Evolutionary conservation across 2,888 invertebrate species (phyloP).

Genomic region (Harpagoxenus sublaevis): DNA sequence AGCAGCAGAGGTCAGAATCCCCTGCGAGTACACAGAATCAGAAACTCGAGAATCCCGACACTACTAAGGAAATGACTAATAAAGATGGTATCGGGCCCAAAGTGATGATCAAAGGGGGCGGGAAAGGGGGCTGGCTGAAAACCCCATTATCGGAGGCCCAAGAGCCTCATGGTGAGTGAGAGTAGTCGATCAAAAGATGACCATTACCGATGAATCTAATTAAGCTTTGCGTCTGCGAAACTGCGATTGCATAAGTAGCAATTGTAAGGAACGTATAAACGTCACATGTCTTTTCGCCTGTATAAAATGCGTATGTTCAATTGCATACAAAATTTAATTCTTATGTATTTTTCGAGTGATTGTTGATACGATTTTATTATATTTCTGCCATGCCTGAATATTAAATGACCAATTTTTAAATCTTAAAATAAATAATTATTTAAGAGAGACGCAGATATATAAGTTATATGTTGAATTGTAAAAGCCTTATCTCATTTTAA

Average conservation of each 20-base stretch:
- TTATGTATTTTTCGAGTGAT: neutral
- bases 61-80: slow-evolving; percentile 85
- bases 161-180: slow-evolving; percentile 86
- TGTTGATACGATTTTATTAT: neutral
- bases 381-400: neutral
- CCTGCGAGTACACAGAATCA: slow-evolving; percentile 85
- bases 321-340: slow-evolving; percentile 5
- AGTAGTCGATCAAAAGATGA: slow-evolving; percentile 78
- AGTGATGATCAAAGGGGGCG: slow-evolving; percentile 85
- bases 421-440: slow-evolving; percentile 8
- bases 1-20: slow-evolving; percentile 86
- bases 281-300: neutral
- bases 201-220: slow-evolving; percentile 75
- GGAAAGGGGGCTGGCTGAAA: slow-evolving; percentile 85
- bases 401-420: neutral
- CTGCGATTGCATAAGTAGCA: neutral
- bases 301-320: neutral
- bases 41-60: slow-evolving; percentile 85
- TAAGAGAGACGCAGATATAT: neutral
- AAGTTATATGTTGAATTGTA: neutral
- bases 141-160: slow-evolving; percentile 85
- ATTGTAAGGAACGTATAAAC: neutral
- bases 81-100: slow-evolving; percentile 85
- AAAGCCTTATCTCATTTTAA: neutral
- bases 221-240: slow-evolving; percentile 14